Base-by-base conservation (phyloP, 2,888 invertebrate species). In the Rotaria socialis region DNA sequence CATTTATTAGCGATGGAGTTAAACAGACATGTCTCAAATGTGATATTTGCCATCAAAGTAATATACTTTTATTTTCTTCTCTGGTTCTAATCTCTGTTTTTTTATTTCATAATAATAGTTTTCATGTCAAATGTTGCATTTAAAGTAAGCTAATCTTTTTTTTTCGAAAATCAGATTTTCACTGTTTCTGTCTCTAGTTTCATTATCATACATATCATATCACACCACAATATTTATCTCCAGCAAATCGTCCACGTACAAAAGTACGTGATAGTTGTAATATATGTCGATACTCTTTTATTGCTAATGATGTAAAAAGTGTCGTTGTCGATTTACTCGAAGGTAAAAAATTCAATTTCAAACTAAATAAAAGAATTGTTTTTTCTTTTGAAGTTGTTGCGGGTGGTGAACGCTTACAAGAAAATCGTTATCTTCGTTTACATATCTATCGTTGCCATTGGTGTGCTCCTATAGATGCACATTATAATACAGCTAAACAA, bases 1-100 rank as follows among this genome's bases (percentile, higher is more conserved):
- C 75, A 75, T 43, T 47, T 43, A 22, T 75, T 8, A 75, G 43
- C 16, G 75, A 75, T 75, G 75, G 47, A 47, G 22, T 75, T 16
- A 75, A 75, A 43, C 75, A 75, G 8, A 75, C 75, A 5, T 75
- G 75, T 75, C n/a, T 75, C 4, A 75, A 75, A 75, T 75, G 75
- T 75, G 75, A 75, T 75, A 75, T 75, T 43, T 75, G 75, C 43
- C 75, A 75, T 75, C 75, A 75, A 75, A 75, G 67, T 67, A 67
- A 67, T 35, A 1, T 35, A 16, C 7, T 67, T 67, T n/a, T 3
- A 35, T 67, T 27, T 67, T 27, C 16, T 67, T 14, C 16, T 67
- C 6, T 14, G 14, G 16, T 14, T 35, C 3, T n/a, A 3, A 67
- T 27, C 52, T 3, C 14, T 52, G 11, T 52, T 52, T 52, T 52